phyloP scores from a whole-genome alignment of 2,888 invertebrate genomes.

The Steinernema hermaphroditum region DNA sequence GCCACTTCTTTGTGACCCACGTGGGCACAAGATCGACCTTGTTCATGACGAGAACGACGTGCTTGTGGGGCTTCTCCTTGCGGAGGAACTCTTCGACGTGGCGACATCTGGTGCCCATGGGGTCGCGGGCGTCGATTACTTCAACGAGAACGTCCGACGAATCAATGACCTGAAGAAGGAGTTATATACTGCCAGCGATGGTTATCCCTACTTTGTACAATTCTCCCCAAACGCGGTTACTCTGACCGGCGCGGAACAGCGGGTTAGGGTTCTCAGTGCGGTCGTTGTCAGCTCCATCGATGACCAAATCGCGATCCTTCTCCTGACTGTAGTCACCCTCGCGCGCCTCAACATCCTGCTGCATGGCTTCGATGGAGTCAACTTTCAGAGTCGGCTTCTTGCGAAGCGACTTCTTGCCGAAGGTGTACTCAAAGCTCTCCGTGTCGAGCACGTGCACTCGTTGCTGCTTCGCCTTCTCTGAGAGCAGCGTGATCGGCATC shows the following conservation, averaged over 20 bases:
- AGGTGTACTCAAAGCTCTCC: conserved; percentile 88
- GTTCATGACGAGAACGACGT: conserved; percentile 92
- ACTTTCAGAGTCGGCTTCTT: conserved; percentile 79
- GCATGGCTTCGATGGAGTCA: conserved; percentile 79
- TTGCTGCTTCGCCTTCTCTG: conserved; percentile 80
- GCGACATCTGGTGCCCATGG: conserved; percentile 89
- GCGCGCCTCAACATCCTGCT: conserved; percentile 76
- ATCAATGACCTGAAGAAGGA: conserved; percentile 75
- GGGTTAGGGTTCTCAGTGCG: conserved; percentile 84
- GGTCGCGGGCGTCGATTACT: conserved; percentile 94
- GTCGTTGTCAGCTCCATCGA: conserved; percentile 75
- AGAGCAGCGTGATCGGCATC: conserved; percentile 87
- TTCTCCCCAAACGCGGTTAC: conserved; percentile 97
- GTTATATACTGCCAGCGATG: not conserved
- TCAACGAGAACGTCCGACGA: conserved; percentile 95
- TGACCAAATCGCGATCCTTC: conserved; percentile 82
- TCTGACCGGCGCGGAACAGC: conserved; percentile 93
- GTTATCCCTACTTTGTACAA: conserved; percentile 81
- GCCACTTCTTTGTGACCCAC: conserved; percentile 98
- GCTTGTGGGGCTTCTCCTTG: conserved; percentile 94
- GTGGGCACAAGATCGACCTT: conserved; percentile 87
- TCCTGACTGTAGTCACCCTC: conserved; percentile 79
- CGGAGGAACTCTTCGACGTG: conserved; percentile 84
- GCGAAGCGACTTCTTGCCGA: conserved; percentile 89
- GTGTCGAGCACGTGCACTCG: conserved; percentile 92